Evolutionary conservation across 2,797 vertebrate species (phyloP).

Genomic region (Neosilurus mollespiculum): DNA sequence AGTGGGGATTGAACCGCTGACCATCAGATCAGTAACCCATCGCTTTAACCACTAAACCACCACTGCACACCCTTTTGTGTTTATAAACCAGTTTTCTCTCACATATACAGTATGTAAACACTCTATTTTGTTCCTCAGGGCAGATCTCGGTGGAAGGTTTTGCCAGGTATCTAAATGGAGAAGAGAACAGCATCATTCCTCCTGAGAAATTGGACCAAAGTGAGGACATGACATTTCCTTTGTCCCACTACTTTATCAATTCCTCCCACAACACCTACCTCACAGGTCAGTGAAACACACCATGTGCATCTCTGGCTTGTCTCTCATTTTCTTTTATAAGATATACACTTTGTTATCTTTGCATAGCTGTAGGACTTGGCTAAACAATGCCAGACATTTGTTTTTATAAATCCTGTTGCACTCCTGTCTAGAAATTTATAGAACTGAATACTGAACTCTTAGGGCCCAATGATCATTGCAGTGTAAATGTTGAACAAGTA

Average conservation of each 20-base stretch:
- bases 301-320: neutral
- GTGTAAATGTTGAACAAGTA: neutral
- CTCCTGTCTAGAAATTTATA: neutral
- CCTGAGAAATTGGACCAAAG: slow-evolving; percentile 98
- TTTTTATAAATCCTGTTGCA: neutral
- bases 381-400: no score
- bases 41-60: no score
- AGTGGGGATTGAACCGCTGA: no score
- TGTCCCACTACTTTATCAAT: slow-evolving; percentile 98
- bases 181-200: slow-evolving; percentile 92
- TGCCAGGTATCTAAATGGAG: slow-evolving; percentile 85
- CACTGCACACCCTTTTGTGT: no score
- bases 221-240: slow-evolving; percentile 95
- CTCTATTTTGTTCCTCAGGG: slow-evolving; percentile 70
- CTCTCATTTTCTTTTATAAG: no score
- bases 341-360: neutral
- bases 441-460: neutral
- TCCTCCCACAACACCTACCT: slow-evolving; percentile 97
- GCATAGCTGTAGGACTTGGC: neutral
- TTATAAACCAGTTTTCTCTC: neutral
- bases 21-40: no score
- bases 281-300: slow-evolving; percentile 67
- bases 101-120: neutral
- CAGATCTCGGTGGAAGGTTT: slow-evolving; percentile 97
- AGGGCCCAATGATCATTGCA: neutral